These are phyloP conservation scores for Bombyx huttoni DNA, from an alignment of 2,888 invertebrate species.

Conservation along the genomic window DNA sequence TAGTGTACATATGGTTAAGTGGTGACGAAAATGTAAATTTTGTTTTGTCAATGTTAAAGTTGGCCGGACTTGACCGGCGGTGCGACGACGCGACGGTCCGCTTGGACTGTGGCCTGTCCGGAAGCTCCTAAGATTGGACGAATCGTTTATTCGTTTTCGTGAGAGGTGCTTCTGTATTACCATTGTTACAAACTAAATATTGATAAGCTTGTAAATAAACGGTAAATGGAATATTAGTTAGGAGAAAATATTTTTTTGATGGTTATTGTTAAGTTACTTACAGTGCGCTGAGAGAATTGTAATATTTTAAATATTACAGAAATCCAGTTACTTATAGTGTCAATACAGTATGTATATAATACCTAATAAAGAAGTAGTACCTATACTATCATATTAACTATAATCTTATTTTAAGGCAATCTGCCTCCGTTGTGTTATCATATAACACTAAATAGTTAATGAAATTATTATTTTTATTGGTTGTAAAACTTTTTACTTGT, in stretches of 20 bases:
- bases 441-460: not conserved
- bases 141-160: not conserved
- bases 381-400: constrained; percentile 8
- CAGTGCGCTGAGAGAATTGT: not conserved
- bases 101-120: constrained; percentile 15
- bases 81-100: constrained; percentile 25
- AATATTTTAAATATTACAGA: not conserved
- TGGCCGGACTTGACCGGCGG: constrained; percentile 63
- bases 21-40: constrained; percentile 64
- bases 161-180: not conserved
- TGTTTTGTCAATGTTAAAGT: constrained; percentile 50
- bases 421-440: not conserved
- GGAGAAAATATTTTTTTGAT: not conserved
- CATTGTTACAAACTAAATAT: not conserved
- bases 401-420: constrained; percentile 2
- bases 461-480: not conserved
- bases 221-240: not conserved
- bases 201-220: not conserved
- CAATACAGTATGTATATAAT: not conserved
- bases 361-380: not conserved
- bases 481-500: not conserved
- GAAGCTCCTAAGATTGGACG: not conserved
- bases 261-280: constrained; percentile 1
- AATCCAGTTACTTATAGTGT: not conserved
- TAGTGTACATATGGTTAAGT: constrained; percentile 61